These are phyloP conservation scores for Limosa lapponica DNA, from an alignment of 2,797 vertebrate species.

Conservation along the genomic window DNA sequence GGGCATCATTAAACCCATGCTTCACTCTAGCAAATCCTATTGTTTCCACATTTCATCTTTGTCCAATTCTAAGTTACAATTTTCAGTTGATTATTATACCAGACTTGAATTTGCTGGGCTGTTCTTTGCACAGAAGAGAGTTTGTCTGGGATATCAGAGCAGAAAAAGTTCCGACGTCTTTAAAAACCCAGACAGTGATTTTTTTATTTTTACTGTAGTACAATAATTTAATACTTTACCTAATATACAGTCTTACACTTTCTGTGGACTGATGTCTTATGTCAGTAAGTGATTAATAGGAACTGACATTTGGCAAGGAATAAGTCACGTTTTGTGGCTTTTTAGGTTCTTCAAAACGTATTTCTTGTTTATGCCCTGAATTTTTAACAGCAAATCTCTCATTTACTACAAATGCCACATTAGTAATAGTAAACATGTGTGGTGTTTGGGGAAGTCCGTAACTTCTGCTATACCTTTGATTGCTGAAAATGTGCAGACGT, in stretches of 20 bases:
- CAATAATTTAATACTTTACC: neutral
- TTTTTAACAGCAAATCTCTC: neutral
- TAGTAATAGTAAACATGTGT: accelerated
- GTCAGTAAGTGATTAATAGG: neutral
- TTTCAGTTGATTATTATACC: neutral
- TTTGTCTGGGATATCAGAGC: neutral
- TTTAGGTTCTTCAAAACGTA: neutral
- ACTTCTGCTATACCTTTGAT: neutral
- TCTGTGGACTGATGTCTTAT: neutral
- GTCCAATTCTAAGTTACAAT: neutral
- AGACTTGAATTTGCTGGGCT: neutral
- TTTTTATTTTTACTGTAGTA: neutral
- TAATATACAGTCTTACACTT: neutral
- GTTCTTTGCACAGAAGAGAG: neutral
- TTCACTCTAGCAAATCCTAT: neutral
- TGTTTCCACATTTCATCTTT: neutral
- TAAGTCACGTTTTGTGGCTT: neutral
- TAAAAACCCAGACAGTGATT: neutral
- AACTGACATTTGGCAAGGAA: neutral
- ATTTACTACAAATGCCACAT: neutral
- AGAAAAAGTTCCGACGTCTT: neutral
- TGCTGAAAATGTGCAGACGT: neutral
- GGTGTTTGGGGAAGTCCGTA: neutral
- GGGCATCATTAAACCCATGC: neutral
- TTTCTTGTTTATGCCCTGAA: neutral